Evolutionary conservation across 2,888 invertebrate species (phyloP), one percentile per base, ranked within the genome.

Genomic region (Caenorhabditis parvicauda): DNA sequence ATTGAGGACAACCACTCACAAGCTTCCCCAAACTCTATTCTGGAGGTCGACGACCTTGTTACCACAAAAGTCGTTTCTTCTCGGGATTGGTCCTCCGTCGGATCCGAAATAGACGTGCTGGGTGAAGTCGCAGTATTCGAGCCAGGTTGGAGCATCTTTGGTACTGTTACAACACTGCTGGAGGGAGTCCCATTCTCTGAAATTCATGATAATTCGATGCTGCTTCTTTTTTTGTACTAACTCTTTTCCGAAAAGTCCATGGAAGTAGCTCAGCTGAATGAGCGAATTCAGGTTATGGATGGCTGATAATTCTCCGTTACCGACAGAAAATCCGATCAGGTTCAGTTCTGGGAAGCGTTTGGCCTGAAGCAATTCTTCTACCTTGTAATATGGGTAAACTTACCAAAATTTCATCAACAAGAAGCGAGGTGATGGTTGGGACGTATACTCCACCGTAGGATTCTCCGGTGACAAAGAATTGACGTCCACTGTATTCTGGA

Each of bases 401-500:
- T 42, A 66, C 69, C 37, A 61, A 62, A 41, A 72, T 72, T 46
- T 67, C 59, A 50, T 72, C 70, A 46, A 72, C 62, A n/a, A 72
- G 64, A 28, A 67, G 62, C 21, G 62, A 62, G 32, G 72, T 66
- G 39, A 68, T 59, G 0, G 70, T 67, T 44, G 72, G 71, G 5
- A 72, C 67, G 54, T 72, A 72, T 7, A 72, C 59, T 45, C 72
- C 71, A 35, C 70, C 66, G 46, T 67, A 70, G 1, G 64, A 62
- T 52, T 59, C 59, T 46, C 67, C 67, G 29, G 67, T 67, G 4
- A 67, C 64, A 14, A 80, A 85, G 70, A 85, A 84, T 32, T 82
- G 82, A 61, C 82, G 81, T 7, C 70, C 64, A n/a, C 64, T 70
- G 60, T 80, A 84, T 62, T 84, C 82, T 7, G 84, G 84, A 67